Evolutionary conservation across 2,888 invertebrate species (phyloP).

Genomic region (Copidosoma aretas): DNA sequence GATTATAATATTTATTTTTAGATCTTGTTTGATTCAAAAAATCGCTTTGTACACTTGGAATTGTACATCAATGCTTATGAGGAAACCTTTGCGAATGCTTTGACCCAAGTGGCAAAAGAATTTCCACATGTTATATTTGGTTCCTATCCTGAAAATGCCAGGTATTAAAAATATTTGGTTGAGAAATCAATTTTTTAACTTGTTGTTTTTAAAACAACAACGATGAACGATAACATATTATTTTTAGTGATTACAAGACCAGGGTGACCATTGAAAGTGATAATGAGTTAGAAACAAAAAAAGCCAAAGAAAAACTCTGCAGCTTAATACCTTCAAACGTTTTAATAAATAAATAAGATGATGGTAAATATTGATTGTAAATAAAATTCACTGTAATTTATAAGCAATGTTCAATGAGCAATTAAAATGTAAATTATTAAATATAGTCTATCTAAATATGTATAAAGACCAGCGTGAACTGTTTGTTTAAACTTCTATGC

Average conservation of each 20-base stretch:
- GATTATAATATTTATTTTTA: constrained; percentile 38
- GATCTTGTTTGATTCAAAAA: constrained; percentile 59
- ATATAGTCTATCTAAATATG: background rate
- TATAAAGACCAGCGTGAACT: background rate
- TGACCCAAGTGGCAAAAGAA: constrained; percentile 61
- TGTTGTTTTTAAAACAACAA: background rate
- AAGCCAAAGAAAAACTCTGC: constrained; percentile 61
- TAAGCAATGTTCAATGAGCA: background rate
- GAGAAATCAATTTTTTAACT: background rate
- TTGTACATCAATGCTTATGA: constrained; percentile 64
- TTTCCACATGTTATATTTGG: constrained; percentile 65
- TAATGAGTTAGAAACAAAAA: constrained; percentile 53
- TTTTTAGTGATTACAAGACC: constrained; percentile 63
- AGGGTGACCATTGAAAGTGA: constrained; percentile 65
- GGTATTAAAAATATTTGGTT: constrained; percentile 53
- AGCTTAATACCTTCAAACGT: constrained; percentile 50
- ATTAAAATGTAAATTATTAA: background rate
- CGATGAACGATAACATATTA: background rate
- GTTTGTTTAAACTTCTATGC: background rate
- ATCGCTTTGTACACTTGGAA: constrained; percentile 60
- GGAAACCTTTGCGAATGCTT: constrained; percentile 60
- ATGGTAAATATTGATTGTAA: background rate
- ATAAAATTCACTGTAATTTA: background rate
- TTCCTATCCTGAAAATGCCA: constrained; percentile 62
- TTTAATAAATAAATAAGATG: constrained; percentile 46